These are phyloP conservation scores for Hybos culiciformis DNA, from an alignment of 2,888 invertebrate genomes.

Conservation along the genomic window DNA sequence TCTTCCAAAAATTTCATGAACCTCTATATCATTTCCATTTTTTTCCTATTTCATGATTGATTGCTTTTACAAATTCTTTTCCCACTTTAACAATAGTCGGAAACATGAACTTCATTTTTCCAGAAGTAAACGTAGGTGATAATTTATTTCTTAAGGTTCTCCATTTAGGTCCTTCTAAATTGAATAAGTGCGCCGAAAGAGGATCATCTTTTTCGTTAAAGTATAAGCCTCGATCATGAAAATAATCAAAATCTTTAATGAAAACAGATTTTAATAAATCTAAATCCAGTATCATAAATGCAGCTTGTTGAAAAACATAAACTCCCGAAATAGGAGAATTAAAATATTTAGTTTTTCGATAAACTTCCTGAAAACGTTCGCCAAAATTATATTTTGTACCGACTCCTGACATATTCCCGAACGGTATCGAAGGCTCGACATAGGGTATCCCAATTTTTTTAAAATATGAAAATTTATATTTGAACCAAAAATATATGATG, in stretches of 20 bases:
- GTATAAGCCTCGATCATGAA: conserved; percentile 28
- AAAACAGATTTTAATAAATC: conserved; percentile 27
- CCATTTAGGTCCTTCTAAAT: neutral
- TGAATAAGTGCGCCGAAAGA: conserved; percentile 28
- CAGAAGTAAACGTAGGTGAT: neutral
- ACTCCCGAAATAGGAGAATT: conserved; percentile 31
- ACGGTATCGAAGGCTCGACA: conserved; percentile 16
- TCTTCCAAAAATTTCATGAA: neutral
- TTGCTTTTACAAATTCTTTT: conserved; percentile 14
- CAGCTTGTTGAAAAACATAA: conserved; percentile 24
- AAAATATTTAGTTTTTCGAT: too few species aligned
- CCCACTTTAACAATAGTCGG: conserved; percentile 21
- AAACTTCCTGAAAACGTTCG: conserved; percentile 19
- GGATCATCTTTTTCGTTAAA: conserved; percentile 28
- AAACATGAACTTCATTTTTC: neutral
- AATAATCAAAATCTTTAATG: conserved; percentile 24
- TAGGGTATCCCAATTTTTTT: conserved; percentile 19
- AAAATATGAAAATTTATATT: conserved; percentile 21
- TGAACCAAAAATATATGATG: too few species aligned
- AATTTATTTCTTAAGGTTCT: neutral
- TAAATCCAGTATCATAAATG: conserved; percentile 25
- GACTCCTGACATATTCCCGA: conserved; percentile 20
- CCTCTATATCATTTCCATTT: neutral
- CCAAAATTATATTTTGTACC: conserved; percentile 18
- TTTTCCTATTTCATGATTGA: neutral